A percentile compares a stretch with the other conserved stretches of the same genome.
Conservation (phyloP, 2,113 vertebrate species). For the Corythornis vintsioides region DNA sequence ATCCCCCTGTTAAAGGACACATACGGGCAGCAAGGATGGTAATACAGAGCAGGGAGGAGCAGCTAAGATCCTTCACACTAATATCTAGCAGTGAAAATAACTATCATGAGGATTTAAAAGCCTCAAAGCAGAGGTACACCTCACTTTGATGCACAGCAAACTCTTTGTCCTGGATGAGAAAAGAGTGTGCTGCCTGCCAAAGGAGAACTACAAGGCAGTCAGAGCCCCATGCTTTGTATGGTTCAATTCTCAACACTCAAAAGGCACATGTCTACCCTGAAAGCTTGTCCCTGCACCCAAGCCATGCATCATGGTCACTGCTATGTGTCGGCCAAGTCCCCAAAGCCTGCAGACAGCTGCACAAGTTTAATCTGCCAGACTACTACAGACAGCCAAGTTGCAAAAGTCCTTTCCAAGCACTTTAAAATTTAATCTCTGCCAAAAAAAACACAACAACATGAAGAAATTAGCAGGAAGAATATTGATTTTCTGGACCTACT, state of each 20-base stretch:
- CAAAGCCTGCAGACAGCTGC: background rate
- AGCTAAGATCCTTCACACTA: background rate
- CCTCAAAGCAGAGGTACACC: background rate
- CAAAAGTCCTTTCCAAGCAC: background rate
- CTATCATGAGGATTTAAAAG: background rate
- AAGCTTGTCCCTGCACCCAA: background rate
- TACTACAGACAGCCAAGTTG: background rate
- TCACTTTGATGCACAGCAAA: background rate
- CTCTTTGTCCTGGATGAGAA: background rate
- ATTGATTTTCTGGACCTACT: background rate
- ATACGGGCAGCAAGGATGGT: accelerated
- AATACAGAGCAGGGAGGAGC: background rate
- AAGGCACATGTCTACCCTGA: background rate
- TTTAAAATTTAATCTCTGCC: background rate
- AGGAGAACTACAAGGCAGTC: background rate
- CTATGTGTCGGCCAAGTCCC: accelerated
- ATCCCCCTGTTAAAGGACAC: background rate
- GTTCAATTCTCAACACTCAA: background rate
- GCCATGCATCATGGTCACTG: background rate
- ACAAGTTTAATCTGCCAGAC: background rate
- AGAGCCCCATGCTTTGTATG: background rate
- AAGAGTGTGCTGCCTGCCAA: accelerated
- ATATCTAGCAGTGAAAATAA: background rate
- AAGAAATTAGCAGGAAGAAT: background rate
- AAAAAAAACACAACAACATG: background rate